Percentiles rank a stretch among this genome's conserved stretches.
phyloP scores from a whole-genome alignment of 2,113 vertebrate species.

The Suncus etruscus region DNA sequence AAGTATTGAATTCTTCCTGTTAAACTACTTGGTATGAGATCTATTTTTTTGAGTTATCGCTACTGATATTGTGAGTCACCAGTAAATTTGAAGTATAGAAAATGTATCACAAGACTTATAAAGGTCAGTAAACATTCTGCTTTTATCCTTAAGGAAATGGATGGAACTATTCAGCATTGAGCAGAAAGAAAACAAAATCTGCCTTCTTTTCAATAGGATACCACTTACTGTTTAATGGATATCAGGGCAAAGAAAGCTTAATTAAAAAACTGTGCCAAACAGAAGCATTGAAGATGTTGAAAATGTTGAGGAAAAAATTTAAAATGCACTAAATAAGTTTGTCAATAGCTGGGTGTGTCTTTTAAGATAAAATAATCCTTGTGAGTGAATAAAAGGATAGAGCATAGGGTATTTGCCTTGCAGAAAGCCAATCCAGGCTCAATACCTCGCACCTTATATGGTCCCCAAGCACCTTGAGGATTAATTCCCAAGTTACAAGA shows the following conservation, averaged over 20 bases:
- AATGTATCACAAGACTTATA: background rate
- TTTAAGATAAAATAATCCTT: background rate
- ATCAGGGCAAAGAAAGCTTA: background rate
- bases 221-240: background rate
- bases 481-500: too few relatives aligned
- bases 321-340: background rate
- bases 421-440: too few relatives aligned
- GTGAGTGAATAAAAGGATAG: too few relatives aligned
- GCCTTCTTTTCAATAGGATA: background rate
- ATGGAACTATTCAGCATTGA: background rate
- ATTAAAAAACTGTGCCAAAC: background rate
- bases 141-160: background rate
- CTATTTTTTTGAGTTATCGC: background rate
- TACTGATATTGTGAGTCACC: background rate
- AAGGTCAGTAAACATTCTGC: background rate
- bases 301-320: background rate
- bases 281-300: background rate
- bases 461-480: too few relatives aligned
- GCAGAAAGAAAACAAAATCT: background rate
- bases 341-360: background rate
- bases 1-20: background rate
- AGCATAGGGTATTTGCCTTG: too few relatives aligned
- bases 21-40: background rate
- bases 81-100: slow-evolving; percentile 11
- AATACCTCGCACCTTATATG: too few relatives aligned